These are phyloP conservation scores for Mnemiopsis leidyi DNA, from an alignment of 37 sponge, comb jelly and placozoan genomes.

Conservation along the genomic window DNA sequence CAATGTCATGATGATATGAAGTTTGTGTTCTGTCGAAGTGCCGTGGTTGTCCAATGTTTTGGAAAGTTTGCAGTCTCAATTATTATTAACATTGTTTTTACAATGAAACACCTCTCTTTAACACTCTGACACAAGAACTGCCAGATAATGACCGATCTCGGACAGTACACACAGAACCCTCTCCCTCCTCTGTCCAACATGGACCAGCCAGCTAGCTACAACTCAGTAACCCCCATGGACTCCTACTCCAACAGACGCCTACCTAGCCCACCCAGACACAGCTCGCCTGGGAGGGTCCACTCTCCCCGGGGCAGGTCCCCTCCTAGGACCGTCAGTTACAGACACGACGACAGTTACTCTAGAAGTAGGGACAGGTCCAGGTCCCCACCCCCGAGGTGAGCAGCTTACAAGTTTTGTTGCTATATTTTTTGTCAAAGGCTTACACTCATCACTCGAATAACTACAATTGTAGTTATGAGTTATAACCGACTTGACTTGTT, in stretches of 20 bases:
- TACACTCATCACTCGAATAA: too few relatives aligned
- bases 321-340: neutral
- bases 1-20: too few relatives aligned
- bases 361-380: neutral
- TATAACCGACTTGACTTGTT: too few relatives aligned
- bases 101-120: too few relatives aligned
- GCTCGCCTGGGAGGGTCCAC: neutral
- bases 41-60: too few relatives aligned
- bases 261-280: neutral
- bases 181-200: neutral
- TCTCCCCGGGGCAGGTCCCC: constrained; percentile 12
- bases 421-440: too few relatives aligned
- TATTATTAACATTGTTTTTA: too few relatives aligned
- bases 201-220: neutral
- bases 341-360: neutral
- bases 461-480: too few relatives aligned
- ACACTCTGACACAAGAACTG: too few relatives aligned
- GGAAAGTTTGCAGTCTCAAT: too few relatives aligned
- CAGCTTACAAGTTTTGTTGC: too few relatives aligned
- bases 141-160: neutral
- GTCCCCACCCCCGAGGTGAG: constrained; percentile 20
- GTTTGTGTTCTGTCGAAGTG: too few relatives aligned
- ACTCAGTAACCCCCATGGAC: neutral
- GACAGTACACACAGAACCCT: neutral
- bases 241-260: neutral